Evolutionary conservation across 2,797 vertebrate species (phyloP).

Genomic region (Atherinosoma microstoma): DNA sequence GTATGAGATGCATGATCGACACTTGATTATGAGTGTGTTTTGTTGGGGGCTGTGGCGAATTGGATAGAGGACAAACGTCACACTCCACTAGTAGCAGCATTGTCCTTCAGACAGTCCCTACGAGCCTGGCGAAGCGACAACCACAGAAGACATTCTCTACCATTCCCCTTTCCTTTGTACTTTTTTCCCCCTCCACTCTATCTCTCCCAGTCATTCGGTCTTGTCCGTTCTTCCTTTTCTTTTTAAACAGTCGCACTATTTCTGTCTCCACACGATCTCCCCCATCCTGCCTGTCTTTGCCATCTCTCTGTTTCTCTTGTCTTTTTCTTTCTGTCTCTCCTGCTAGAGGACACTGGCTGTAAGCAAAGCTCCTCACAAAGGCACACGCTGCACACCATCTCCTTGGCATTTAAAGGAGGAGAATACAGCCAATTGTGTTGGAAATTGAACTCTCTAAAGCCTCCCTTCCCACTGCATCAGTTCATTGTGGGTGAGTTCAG

Average conservation of each 20-base stretch:
- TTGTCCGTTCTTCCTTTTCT: constrained; percentile 65
- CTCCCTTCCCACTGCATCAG: constrained; percentile 79
- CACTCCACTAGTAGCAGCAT: constrained; percentile 77
- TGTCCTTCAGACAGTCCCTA: constrained; percentile 79
- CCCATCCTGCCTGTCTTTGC: constrained; percentile 51
- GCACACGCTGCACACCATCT: constrained; percentile 79
- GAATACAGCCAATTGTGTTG: constrained; percentile 87
- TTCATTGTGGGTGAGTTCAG: constrained; percentile 83
- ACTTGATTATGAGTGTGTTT: constrained; percentile 75
- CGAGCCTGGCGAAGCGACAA: constrained; percentile 74
- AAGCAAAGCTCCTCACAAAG: constrained; percentile 83
- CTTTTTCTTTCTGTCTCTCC: constrained; percentile 70
- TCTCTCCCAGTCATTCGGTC: constrained; percentile 65
- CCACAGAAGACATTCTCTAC: constrained; percentile 71
- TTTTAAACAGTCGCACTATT: constrained; percentile 68
- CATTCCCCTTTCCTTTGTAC: constrained; percentile 62
- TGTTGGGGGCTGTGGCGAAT: constrained; percentile 74
- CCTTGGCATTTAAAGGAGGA: constrained; percentile 85
- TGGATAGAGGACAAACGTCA: constrained; percentile 78
- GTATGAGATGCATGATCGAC: constrained; percentile 67
- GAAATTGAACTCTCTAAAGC: constrained; percentile 88
- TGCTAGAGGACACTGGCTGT: constrained; percentile 80
- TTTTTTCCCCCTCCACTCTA: constrained; percentile 40
- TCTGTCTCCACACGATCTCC: constrained; percentile 55
- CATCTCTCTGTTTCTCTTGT: constrained; percentile 56